A percentile compares a stretch with the other conserved stretches of the same genome.
These are phyloP conservation scores for Protobothrops flavoviridis DNA, from an alignment of 2,113 vertebrate species.

Conservation along the genomic window DNA sequence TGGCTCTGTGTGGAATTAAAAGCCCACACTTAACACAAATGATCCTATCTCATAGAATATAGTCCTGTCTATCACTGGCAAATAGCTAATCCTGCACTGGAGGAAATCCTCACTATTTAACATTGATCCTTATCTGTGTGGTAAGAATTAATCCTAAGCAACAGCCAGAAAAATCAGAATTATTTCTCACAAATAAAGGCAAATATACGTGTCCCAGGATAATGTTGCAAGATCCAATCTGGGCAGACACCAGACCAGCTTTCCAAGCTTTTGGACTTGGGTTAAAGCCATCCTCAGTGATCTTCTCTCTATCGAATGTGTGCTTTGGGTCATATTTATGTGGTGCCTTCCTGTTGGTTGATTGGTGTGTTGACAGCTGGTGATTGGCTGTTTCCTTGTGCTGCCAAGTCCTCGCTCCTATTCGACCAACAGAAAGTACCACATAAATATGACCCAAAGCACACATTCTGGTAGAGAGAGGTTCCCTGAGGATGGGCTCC, in stretches of 20 bases:
- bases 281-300: background rate
- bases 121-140: background rate
- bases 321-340: background rate
- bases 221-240: background rate
- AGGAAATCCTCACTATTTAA: background rate
- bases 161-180: background rate
- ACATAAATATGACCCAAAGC: background rate
- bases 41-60: background rate
- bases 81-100: background rate
- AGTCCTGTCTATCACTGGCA: background rate
- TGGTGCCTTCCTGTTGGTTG: background rate
- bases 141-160: background rate
- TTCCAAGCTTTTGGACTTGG: background rate
- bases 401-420: background rate
- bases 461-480: background rate
- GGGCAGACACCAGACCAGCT: background rate
- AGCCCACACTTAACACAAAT: background rate
- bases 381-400: background rate
- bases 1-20: background rate
- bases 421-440: background rate
- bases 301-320: background rate
- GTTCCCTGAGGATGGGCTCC: background rate
- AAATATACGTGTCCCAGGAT: background rate
- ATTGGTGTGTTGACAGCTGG: background rate
- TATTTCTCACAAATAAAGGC: slow-evolving; percentile 14